These are phyloP conservation scores for Campylorhamphus procurvoides DNA, from an alignment of 2,113 vertebrate species.

Conservation along the genomic window DNA sequence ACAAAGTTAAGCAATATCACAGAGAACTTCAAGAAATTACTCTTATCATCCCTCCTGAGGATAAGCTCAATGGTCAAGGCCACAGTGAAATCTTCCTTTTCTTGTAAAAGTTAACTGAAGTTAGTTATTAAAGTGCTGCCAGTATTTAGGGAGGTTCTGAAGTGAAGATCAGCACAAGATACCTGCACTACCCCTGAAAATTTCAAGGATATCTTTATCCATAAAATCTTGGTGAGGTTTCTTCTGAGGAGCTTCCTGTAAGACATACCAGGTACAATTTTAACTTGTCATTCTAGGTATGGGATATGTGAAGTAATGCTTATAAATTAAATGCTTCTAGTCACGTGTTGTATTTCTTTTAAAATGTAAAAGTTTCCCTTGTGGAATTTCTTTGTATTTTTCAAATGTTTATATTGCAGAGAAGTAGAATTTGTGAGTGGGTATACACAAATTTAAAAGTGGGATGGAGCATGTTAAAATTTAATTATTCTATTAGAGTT, in stretches of 20 bases:
- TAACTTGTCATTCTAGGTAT: not conserved
- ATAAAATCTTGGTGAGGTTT: not conserved
- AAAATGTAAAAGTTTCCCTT: not conserved
- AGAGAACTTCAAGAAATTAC: slow-evolving; percentile 72
- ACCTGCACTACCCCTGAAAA: slow-evolving; percentile 14
- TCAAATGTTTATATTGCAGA: not conserved
- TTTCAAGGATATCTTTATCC: not conserved
- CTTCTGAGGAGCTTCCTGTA: slow-evolving; percentile 5
- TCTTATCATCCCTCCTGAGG: slow-evolving; percentile 72
- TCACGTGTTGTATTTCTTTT: not conserved
- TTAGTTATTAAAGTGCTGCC: slow-evolving; percentile 81
- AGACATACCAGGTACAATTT: slow-evolving; percentile 64
- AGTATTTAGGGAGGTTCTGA: slow-evolving; percentile 66
- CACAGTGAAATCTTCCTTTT: slow-evolving; percentile 77
- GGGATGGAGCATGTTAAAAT: not conserved
- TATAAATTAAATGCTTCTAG: not conserved
- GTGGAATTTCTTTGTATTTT: not conserved
- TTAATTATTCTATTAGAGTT: not conserved
- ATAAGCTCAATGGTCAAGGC: slow-evolving; percentile 80
- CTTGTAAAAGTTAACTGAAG: slow-evolving; percentile 86
- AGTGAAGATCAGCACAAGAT: slow-evolving; percentile 17
- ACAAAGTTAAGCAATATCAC: slow-evolving; percentile 64
- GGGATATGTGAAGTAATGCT: not conserved
- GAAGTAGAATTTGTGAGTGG: not conserved
- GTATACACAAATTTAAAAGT: not conserved